These are phyloP conservation scores for Amazonetta brasiliensis DNA, from an alignment of 2,797 vertebrate genomes.

Conservation along the genomic window DNA sequence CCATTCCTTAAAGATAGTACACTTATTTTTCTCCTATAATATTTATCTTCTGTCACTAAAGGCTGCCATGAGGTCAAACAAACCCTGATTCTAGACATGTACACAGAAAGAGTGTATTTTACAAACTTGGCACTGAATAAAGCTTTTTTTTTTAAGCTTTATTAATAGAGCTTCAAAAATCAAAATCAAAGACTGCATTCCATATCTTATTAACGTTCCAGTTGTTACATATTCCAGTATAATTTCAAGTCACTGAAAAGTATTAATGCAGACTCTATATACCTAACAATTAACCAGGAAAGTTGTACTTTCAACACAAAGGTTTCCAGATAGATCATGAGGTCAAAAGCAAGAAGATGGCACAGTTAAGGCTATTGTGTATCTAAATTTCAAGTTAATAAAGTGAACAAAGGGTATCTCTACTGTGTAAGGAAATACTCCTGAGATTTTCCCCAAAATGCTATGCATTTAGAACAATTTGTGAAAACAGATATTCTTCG, in stretches of 20 bases:
- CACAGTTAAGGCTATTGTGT: not conserved
- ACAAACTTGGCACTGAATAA: not conserved
- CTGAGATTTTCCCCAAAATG: not conserved
- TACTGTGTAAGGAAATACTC: not conserved
- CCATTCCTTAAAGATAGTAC: not conserved
- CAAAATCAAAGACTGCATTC: not conserved
- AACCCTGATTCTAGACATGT: not conserved
- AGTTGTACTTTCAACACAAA: not conserved
- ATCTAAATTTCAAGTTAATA: not conserved
- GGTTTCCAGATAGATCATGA: not conserved
- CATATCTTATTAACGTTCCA: not conserved
- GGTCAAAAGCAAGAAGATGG: not conserved
- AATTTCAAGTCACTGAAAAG: not conserved
- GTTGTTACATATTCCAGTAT: too few relatives aligned
- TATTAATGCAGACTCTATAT: not conserved
- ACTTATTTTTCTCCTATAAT: not conserved
- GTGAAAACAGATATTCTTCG: constrained; percentile 17
- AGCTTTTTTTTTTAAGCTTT: not conserved
- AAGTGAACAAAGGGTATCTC: not conserved
- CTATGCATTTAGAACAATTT: not conserved
- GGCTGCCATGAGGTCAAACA: not conserved
- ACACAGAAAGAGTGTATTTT: not conserved
- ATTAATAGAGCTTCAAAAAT: not conserved
- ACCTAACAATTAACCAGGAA: not conserved
- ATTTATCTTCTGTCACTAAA: not conserved